A percentile compares a stretch with the other conserved stretches of the same genome.
phyloP scores from a whole-genome alignment of 2,888 invertebrate genomes.

The Corbicula japonica region DNA sequence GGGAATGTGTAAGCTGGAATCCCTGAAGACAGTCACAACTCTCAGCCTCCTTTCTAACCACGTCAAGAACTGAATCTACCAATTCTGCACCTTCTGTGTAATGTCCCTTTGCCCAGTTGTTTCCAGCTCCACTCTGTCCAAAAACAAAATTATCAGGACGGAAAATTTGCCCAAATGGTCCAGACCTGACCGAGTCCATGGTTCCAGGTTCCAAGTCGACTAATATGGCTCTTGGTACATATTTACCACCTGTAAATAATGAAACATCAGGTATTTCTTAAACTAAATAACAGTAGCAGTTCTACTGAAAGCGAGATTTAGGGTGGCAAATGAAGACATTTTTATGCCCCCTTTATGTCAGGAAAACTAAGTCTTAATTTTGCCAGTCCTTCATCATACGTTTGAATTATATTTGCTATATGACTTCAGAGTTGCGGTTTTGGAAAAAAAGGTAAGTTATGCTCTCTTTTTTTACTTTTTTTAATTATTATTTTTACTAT shows the following conservation, averaged over 20 bases:
- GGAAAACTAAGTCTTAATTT: not conserved
- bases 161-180: conserved; percentile 73
- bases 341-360: not conserved
- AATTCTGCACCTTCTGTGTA: conserved; percentile 36
- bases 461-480: too few species aligned
- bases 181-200: conserved; percentile 94
- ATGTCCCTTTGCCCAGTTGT: conserved; percentile 29
- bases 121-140: conserved; percentile 25
- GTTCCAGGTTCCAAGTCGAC: conserved; percentile 98
- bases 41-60: conserved; percentile 33
- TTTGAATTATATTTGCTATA: too few species aligned
- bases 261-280: not conserved
- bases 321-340: not conserved
- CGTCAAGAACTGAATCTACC: conserved; percentile 29
- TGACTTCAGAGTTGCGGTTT: too few species aligned
- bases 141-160: conserved; percentile 49
- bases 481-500: too few species aligned
- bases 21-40: conserved; percentile 82
- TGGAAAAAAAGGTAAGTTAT: too few species aligned
- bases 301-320: not conserved
- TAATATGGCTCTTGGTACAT: conserved; percentile 96
- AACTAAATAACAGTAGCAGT: too few species aligned
- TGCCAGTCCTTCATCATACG: too few species aligned
- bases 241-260: conserved; percentile 90
- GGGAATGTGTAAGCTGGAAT: conserved; percentile 88